Conservation (phyloP, 2,797 vertebrate genomes). For the Tachyglossus aculeatus region DNA sequence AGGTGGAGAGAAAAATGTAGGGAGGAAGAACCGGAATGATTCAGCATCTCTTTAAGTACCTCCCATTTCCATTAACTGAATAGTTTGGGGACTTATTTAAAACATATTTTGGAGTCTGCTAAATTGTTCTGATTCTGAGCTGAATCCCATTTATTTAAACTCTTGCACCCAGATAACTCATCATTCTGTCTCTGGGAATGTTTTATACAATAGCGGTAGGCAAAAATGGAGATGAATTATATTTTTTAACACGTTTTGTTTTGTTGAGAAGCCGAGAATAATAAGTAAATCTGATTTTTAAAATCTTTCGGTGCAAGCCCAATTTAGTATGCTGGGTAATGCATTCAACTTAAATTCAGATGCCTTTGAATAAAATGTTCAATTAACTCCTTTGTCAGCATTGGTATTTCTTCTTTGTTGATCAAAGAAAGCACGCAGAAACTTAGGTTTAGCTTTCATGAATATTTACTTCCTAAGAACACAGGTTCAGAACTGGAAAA, state of each 20-base stretch:
- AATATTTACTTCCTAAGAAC: background rate
- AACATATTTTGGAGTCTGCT: too few relatives aligned
- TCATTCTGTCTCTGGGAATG: too few relatives aligned
- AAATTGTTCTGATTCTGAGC: too few relatives aligned
- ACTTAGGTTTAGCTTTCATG: background rate
- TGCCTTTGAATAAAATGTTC: background rate
- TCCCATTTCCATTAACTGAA: too few relatives aligned
- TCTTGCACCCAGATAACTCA: too few relatives aligned
- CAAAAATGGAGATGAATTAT: background rate
- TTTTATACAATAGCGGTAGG: too few relatives aligned
- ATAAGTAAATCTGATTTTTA: background rate
- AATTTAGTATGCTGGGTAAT: conserved; percentile 15
- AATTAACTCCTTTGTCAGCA: background rate
- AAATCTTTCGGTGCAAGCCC: background rate
- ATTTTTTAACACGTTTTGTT: background rate
- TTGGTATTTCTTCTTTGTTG: conserved; percentile 9
- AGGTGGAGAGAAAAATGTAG: too few relatives aligned
- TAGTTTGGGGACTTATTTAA: too few relatives aligned
- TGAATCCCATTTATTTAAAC: too few relatives aligned
- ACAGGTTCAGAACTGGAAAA: background rate
- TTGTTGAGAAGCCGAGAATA: background rate
- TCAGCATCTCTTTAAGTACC: too few relatives aligned
- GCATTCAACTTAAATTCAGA: background rate
- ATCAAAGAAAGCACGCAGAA: background rate
- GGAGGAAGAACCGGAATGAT: too few relatives aligned